These are phyloP conservation scores for Drosophila littoralis DNA, from an alignment of 1,140 invertebrate species.

Conservation along the genomic window DNA sequence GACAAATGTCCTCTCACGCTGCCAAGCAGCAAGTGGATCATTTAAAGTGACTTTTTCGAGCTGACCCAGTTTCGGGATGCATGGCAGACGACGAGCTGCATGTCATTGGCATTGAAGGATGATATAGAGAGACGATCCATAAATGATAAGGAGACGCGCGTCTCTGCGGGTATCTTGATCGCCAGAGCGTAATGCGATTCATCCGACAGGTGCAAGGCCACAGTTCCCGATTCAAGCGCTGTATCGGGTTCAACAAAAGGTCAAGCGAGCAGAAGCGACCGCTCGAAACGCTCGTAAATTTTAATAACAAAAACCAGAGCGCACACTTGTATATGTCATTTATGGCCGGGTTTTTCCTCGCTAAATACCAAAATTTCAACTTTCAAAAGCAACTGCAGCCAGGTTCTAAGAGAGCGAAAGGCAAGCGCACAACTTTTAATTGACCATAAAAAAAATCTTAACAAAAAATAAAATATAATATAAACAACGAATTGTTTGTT, in stretches of 20 bases:
- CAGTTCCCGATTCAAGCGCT: neutral
- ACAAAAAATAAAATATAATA: slow-evolving; percentile 6
- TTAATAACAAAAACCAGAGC: slow-evolving; percentile 41
- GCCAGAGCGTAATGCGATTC: slow-evolving; percentile 18
- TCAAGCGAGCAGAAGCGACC: slow-evolving; percentile 23
- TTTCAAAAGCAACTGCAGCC: slow-evolving; percentile 56
- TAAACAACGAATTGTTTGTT: slow-evolving; percentile 25
- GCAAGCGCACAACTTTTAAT: slow-evolving; percentile 41
- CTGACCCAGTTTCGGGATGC: slow-evolving; percentile 35
- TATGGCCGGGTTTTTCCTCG: slow-evolving; percentile 62
- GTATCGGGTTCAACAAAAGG: slow-evolving; percentile 33
- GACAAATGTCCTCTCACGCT: neutral
- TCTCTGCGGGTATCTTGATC: slow-evolving; percentile 23
- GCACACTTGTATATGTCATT: slow-evolving; percentile 49
- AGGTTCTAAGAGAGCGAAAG: slow-evolving; percentile 35
- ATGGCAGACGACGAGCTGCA: slow-evolving; percentile 19
- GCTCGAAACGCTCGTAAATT: slow-evolving; percentile 58
- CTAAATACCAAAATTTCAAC: slow-evolving; percentile 71
- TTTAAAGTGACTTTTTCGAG: slow-evolving; percentile 14
- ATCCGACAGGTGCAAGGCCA: slow-evolving; percentile 37
- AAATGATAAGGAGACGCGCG: slow-evolving; percentile 29
- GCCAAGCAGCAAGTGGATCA: slow-evolving; percentile 4
- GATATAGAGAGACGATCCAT: slow-evolving; percentile 31
- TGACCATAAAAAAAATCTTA: slow-evolving; percentile 30
- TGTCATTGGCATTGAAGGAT: slow-evolving; percentile 33